phyloP scores from a whole-genome alignment of 2,797 vertebrate genomes.

The Pangasius mekongensis region DNA sequence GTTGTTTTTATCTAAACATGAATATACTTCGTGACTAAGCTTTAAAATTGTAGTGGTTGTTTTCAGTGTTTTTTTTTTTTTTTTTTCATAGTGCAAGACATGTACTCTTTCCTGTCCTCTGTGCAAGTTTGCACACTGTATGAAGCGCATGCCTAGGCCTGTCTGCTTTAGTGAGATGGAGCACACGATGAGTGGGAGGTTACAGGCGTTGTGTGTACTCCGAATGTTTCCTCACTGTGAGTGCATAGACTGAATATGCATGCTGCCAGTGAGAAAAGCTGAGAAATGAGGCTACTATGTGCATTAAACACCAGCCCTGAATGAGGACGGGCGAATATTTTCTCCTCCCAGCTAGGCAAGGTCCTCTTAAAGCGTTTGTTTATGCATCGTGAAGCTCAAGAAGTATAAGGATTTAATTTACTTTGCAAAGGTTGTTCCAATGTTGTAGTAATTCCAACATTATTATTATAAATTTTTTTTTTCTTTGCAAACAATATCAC shows the following conservation, averaged over 20 bases:
- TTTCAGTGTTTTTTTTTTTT: background rate
- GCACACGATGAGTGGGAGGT: conserved; percentile 24
- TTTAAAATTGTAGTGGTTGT: background rate
- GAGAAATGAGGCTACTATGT: background rate
- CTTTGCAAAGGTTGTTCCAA: no score
- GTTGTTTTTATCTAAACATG: background rate
- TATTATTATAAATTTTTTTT: background rate
- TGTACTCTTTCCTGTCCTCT: conserved; percentile 33
- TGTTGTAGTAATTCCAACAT: background rate
- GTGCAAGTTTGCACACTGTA: conserved; percentile 24
- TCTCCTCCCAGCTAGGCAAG: background rate
- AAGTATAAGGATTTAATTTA: background rate
- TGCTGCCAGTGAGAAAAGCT: background rate
- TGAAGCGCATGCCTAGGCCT: conserved; percentile 41
- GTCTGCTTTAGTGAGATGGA: conserved; percentile 9
- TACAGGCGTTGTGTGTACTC: conserved; percentile 24
- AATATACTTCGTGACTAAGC: conserved; percentile 25
- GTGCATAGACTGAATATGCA: conserved; percentile 14
- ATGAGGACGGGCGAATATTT: background rate
- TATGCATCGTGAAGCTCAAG: background rate
- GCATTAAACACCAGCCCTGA: no score
- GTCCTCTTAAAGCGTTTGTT: background rate
- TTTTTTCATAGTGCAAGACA: background rate
- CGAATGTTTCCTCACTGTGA: conserved; percentile 22
- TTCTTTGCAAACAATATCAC: background rate